Evolutionary conservation across 2,113 vertebrate genomes (phyloP).

Genomic region (Polypterus senegalus): DNA sequence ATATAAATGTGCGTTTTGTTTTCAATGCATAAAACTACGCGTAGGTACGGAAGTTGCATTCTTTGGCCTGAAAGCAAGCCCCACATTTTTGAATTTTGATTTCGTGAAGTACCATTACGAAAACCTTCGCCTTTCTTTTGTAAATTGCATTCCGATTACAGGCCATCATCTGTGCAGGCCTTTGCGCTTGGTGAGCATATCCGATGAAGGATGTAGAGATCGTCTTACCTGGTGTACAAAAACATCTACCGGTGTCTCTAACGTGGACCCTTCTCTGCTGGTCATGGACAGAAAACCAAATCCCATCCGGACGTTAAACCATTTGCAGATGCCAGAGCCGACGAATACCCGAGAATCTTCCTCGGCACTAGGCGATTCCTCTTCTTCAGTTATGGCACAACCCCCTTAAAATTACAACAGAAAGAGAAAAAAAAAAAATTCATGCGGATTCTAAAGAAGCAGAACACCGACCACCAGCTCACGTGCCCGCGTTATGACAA

Average conservation of each 20-base stretch:
- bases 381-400: conserved; percentile 63
- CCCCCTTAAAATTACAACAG: conserved; percentile 48
- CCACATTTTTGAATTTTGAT: too few relatives aligned
- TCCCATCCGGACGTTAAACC: conserved; percentile 97
- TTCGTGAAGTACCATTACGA: too few relatives aligned
- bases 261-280: conserved; percentile 64
- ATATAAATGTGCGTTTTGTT: too few relatives aligned
- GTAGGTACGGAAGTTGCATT: too few relatives aligned
- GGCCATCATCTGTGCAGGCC: too few relatives aligned
- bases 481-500: too few relatives aligned
- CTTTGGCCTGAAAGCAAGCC: too few relatives aligned
- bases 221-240: conserved; percentile 90
- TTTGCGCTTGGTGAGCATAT: too few relatives aligned
- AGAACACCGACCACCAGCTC: background rate
- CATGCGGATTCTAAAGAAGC: background rate
- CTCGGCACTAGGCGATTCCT: conserved; percentile 54
- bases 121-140: too few relatives aligned
- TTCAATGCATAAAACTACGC: too few relatives aligned
- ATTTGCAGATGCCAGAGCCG: conserved; percentile 83
- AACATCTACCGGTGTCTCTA: conserved; percentile 86
- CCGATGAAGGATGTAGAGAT: background rate
- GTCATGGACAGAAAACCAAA: conserved; percentile 98
- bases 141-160: too few relatives aligned
- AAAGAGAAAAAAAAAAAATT: background rate
- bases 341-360: conserved; percentile 52